Evolutionary conservation across 2,113 vertebrate genomes (phyloP).

Genomic region (Electrona antarctica): DNA sequence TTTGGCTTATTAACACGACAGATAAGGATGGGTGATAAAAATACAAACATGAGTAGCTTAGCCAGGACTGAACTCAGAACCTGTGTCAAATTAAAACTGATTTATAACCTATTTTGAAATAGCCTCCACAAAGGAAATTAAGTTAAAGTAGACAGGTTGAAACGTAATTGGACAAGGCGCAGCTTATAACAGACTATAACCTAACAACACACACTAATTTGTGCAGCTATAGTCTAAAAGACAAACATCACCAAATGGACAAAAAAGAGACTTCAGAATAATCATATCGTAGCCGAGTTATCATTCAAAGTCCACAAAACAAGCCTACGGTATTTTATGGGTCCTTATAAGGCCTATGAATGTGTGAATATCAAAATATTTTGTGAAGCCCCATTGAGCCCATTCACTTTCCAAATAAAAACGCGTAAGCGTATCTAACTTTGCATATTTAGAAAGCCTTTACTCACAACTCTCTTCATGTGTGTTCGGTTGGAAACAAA

Average conservation of each 20-base stretch:
- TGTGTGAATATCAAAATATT: conserved; percentile 1
- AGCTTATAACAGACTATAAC: too few species aligned
- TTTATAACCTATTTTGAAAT: neutral
- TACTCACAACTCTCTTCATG: conserved; percentile 19
- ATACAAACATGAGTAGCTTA: conserved; percentile 58
- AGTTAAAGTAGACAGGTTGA: neutral
- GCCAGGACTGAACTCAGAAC: conserved; percentile 3
- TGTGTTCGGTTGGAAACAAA: conserved; percentile 31
- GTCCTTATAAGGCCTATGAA: neutral
- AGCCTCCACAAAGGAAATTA: conserved; percentile 5
- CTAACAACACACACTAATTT: neutral
- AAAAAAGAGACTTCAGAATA: conserved; percentile 26
- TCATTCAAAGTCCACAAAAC: conserved; percentile 31
- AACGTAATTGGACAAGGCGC: conserved; percentile 31
- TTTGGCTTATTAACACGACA: conserved; percentile 82
- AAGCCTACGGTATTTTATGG: neutral
- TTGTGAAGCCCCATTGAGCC: conserved; percentile 17
- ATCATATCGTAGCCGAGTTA: conserved; percentile 1
- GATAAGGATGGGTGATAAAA: conserved; percentile 82
- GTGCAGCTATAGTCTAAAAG: conserved; percentile 1
- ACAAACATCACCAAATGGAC: conserved; percentile 26
- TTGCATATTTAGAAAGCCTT: conserved; percentile 3
- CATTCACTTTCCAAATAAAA: conserved; percentile 67
- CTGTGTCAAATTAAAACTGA: conserved; percentile 24
- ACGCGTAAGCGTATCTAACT: conserved; percentile 44